Evolutionary conservation across 2,113 vertebrate genomes (phyloP).

Genomic region (Serilophus lunatus): DNA sequence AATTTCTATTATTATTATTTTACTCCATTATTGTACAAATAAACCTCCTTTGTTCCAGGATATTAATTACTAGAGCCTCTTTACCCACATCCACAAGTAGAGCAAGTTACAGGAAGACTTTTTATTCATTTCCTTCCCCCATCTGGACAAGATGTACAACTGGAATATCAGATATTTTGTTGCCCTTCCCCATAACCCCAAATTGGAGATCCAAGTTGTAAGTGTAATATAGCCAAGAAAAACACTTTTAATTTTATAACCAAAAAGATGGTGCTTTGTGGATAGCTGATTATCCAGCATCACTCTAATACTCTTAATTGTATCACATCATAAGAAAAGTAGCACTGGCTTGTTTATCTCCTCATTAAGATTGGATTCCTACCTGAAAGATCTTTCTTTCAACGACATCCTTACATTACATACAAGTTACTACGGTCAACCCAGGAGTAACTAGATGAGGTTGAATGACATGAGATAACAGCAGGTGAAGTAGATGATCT

Average conservation of each 20-base stretch:
- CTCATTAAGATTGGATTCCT: too few relatives aligned
- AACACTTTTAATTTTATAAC: not conserved
- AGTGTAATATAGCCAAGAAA: not conserved
- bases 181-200: not conserved
- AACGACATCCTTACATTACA: too few relatives aligned
- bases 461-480: too few relatives aligned
- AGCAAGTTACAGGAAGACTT: not conserved
- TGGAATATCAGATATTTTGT: not conserved
- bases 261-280: not conserved
- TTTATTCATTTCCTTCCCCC: not conserved
- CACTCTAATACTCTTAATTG: not conserved
- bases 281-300: not conserved
- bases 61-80: not conserved
- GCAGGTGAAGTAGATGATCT: too few relatives aligned
- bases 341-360: too few relatives aligned
- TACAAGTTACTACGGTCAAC: too few relatives aligned
- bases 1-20: not conserved
- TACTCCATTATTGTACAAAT: not conserved
- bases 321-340: too few relatives aligned
- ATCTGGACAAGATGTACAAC: too few relatives aligned
- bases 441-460: too few relatives aligned
- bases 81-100: not conserved
- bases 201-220: not conserved
- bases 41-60: not conserved
- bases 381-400: too few relatives aligned